Evolutionary conservation across 2,888 invertebrate species (phyloP).

Genomic region (Watsonalla binaria): DNA sequence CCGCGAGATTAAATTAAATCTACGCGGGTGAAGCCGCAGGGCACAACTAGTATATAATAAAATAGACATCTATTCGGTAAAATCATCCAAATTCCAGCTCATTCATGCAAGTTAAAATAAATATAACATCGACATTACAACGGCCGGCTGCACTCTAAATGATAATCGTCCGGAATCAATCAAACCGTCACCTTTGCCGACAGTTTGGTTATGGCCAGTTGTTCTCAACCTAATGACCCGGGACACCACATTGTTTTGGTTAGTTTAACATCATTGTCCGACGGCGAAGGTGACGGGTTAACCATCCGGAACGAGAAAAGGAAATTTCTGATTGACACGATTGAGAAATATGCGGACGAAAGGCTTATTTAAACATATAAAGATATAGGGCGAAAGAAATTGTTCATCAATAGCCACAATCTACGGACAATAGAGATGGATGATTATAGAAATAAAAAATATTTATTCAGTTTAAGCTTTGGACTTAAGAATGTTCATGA

Average conservation of each 20-base stretch:
- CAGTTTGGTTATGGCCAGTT: slow-evolving; percentile 10
- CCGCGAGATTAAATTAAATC: no score
- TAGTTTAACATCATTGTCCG: slow-evolving; percentile 54
- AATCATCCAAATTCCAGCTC: neutral
- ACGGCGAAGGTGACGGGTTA: slow-evolving; percentile 34
- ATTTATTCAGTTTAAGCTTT: no score
- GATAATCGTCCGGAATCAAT: slow-evolving; percentile 49
- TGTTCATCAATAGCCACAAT: no score
- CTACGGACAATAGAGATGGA: no score
- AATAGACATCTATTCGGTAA: no score
- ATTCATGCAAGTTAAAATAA: neutral
- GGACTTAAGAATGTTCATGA: no score
- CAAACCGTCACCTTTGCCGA: slow-evolving; percentile 44
- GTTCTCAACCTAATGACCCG: slow-evolving; percentile 47
- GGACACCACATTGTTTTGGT: slow-evolving; percentile 47
- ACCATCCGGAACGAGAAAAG: slow-evolving; percentile 19
- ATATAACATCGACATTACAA: slow-evolving; percentile 15
- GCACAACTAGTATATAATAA: no score
- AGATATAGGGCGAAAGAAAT: no score
- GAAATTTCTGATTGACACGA: neutral
- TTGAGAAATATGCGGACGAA: neutral
- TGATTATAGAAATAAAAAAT: no score
- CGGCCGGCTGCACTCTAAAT: slow-evolving; percentile 39
- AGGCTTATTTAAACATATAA: no score
- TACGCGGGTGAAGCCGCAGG: no score